Evolutionary conservation across 2,888 invertebrate species (phyloP).

Genomic region (Drosophila yooni): DNA sequence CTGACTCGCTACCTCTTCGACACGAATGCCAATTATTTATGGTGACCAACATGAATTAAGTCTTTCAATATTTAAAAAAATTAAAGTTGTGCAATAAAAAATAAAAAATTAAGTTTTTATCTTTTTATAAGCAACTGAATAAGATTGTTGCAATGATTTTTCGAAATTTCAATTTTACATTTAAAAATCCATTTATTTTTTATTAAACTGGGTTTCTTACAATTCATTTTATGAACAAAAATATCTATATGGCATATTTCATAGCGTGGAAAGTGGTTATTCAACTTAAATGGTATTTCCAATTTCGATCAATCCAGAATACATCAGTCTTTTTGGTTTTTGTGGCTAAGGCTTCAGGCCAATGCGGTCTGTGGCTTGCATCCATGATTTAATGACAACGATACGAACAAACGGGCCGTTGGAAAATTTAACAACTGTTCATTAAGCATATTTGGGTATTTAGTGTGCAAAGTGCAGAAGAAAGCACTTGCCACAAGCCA

Average conservation of each 20-base stretch:
- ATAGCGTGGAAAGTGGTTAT: neutral
- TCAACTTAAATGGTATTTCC: neutral
- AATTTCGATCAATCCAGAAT: neutral
- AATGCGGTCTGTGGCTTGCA: slow-evolving; percentile 12
- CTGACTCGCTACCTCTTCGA: neutral
- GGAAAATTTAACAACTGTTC: slow-evolving; percentile 23
- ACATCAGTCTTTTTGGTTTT: neutral
- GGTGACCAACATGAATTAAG: neutral
- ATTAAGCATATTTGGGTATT: slow-evolving; percentile 54
- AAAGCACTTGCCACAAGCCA: slow-evolving; percentile 4
- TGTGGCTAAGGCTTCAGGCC: neutral
- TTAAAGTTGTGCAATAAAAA: neutral
- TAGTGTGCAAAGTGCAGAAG: neutral
- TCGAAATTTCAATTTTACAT: too few relatives aligned
- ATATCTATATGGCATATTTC: neutral
- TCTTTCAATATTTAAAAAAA: neutral
- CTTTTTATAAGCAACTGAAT: neutral
- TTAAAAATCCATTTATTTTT: too few relatives aligned
- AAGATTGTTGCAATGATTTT: neutral
- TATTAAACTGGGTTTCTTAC: too few relatives aligned
- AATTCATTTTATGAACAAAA: too few relatives aligned
- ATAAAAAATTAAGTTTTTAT: neutral
- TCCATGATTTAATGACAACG: slow-evolving; percentile 29
- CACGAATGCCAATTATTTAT: neutral
- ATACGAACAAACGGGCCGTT: slow-evolving; percentile 15